These are phyloP conservation scores for Hyposoter dolosus DNA, from an alignment of 2,888 invertebrate species.

Conservation along the genomic window DNA sequence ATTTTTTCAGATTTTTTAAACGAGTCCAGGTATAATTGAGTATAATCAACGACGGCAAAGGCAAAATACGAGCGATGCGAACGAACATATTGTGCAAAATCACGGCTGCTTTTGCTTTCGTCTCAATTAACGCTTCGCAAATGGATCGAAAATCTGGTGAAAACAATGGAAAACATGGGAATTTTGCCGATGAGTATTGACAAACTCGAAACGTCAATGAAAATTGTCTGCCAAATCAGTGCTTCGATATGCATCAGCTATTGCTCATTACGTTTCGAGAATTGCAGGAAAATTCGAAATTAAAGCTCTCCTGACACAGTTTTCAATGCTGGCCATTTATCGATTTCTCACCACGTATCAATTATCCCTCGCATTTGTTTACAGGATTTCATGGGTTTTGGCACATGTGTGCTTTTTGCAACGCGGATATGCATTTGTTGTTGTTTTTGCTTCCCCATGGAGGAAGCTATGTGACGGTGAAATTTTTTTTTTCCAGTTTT, in stretches of 20 bases:
- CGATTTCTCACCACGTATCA: neutral
- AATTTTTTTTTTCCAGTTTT: too few species aligned
- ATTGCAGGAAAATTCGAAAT: neutral
- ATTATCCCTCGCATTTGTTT: slow-evolving; percentile 5
- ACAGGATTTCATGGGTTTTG: neutral
- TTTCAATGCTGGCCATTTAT: neutral
- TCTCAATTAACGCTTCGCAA: neutral
- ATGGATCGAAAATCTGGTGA: neutral
- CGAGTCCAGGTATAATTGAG: too few species aligned
- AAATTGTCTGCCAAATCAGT: neutral
- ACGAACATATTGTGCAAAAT: neutral
- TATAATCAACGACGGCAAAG: neutral
- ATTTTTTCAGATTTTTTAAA: too few species aligned
- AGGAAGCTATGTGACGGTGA: too few species aligned
- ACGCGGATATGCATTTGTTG: too few species aligned
- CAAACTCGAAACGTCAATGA: neutral
- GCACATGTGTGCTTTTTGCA: neutral
- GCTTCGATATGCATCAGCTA: neutral
- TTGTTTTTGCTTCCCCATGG: too few species aligned
- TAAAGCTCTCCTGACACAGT: neutral
- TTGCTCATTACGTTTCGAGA: neutral
- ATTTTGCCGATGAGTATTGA: neutral
- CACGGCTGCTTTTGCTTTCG: neutral
- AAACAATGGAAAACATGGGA: neutral
- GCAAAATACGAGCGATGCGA: neutral